Evolutionary conservation across 2,888 invertebrate genomes (phyloP), one percentile per base, ranked within the genome.

Genomic region (Coelinius sp.): DNA sequence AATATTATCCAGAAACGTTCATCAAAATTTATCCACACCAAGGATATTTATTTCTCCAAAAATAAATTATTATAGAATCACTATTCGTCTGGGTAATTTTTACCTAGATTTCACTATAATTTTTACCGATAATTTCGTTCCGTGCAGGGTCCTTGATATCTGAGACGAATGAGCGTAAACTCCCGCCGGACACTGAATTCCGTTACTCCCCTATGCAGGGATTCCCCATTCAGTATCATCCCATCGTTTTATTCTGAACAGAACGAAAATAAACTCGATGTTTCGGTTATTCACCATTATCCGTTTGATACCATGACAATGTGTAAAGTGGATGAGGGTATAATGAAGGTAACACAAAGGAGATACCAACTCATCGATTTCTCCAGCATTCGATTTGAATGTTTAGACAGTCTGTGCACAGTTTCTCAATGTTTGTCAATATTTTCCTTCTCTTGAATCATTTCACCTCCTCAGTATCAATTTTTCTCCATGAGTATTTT

Each of bases 321-420:
- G 8, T 46, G 22, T 52, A 4, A 24, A 52, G 24, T 52, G 25
- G 24, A 31, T 31, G 59, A 5, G 27, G 59, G n/a, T 27, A 27
- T 56, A 56, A 25, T 56, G 25, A 56, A 27, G 10, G 27, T 31
- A 62, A 38, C 12, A 38, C 35, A n/a, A 41, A 24, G 10, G 7
- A 38, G 63, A n/a, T 38, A 38, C 14, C 17, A n/a, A 22, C 2
- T 7, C 76, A 76, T 81, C 79, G 79, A 81, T 81, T 81, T 67
- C 35, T 46, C 35, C 46, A 24, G 8, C 20, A n/a, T 71, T 64
- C 75, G 74, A 81, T 82, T 80, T 80, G 78, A 81, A 83, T 79
- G 75, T 68, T 79, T 71, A 38, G 70, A 76, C 66, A 81, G 75
- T 79, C 80, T 70, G 64, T 70, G 77, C 82, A 81, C 81, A 82